Base-by-base conservation (phyloP, 1,140 invertebrate species). In the Ceratina calcarata region DNA sequence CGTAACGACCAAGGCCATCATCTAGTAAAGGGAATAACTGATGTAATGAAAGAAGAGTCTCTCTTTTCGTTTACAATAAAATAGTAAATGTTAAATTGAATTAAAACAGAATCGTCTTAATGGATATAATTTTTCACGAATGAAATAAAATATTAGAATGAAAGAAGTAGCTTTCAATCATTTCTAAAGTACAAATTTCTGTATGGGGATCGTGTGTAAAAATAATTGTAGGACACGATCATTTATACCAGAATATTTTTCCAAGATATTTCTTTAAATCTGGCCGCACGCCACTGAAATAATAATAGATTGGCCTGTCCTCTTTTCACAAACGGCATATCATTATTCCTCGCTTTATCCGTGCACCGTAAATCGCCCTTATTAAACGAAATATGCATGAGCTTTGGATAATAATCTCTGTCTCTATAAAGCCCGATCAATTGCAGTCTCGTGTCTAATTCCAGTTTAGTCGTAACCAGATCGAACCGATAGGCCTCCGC, bases 241-340 rank as follows among this genome's bases (percentile, higher is more conserved):
- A 49, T 22, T 60, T 22, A 2, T 8, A 51, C 8, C 60, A 69
- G 64, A 55, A 53, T 64, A 83, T 88, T 82, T 88, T 81, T 68
- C 75, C 65, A 24, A 20, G 49, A 66, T 60, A 51, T 85, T 82
- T 78, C 60, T 76, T 58, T 24, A 78, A 85, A 75, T 72, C 72
- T 90, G 88, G 89, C 86, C 62, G 65, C 51, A 61, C 64, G 89
- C 89, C 89, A 90, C 69, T 81, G 73, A 85, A 87, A 89, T 82
- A 89, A 89, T 87, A 88, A 89, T 90, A 90, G 87, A 82, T 70
- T 67, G 62, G 32, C 81, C 65, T 24, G 74, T 51, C 80, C 78
- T 58, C 76, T 64, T 69, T 49, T 71, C 20, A 24, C 55, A 78
- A 62, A 68, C 37, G 51, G 27, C 24, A 22, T 58, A 73, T 65